Evolutionary conservation across 2,113 vertebrate species (phyloP).

Genomic region (Mesitornis unicolor): DNA sequence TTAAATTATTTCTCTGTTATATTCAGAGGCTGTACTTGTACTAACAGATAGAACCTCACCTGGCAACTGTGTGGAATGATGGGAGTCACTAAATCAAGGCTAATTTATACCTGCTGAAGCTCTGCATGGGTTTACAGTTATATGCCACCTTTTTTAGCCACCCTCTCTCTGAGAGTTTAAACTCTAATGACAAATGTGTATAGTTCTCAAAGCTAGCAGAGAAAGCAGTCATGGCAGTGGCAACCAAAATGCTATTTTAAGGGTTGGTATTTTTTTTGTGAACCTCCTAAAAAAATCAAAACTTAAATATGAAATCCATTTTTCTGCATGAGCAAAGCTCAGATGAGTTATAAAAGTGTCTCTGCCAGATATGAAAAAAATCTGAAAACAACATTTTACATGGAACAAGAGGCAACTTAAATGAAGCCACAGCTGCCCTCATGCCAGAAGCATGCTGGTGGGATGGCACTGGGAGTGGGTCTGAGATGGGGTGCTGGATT

Average conservation of each 20-base stretch:
- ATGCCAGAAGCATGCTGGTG: background rate
- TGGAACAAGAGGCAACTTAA: background rate
- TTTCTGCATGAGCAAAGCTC: background rate
- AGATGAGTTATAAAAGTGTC: background rate
- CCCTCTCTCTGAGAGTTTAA: background rate
- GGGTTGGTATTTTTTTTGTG: background rate
- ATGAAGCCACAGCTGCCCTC: background rate
- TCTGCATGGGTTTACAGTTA: background rate
- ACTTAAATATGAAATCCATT: background rate
- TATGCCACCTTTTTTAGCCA: background rate
- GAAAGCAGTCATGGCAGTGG: background rate
- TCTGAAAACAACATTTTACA: background rate
- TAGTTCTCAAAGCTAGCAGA: background rate
- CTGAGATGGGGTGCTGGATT: background rate
- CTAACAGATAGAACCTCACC: background rate
- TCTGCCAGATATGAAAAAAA: background rate
- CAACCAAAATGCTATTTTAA: background rate
- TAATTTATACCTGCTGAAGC: background rate
- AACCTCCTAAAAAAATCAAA: background rate
- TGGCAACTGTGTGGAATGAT: background rate
- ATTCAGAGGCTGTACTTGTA: background rate
- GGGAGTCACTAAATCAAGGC: background rate
- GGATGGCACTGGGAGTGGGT: background rate
- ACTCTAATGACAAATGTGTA: background rate
- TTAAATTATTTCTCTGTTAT: background rate